Evolutionary conservation across 1,140 invertebrate species (phyloP).

Genomic region (Ganaspis sp.): DNA sequence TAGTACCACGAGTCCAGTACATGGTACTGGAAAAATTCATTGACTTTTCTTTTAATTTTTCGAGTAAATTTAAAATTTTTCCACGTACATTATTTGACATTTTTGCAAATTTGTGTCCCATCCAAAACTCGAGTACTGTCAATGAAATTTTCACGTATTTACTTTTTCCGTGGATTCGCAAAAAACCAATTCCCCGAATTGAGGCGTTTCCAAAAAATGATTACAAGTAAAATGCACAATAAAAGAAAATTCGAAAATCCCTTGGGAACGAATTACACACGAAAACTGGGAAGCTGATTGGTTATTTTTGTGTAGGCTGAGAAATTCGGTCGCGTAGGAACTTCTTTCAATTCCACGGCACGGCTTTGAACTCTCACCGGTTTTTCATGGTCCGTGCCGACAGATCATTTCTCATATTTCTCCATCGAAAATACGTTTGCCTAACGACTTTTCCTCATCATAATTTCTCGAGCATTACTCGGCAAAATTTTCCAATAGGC

Average conservation of each 20-base stretch:
- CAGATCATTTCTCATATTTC: constrained; percentile 76
- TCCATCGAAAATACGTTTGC: constrained; percentile 45
- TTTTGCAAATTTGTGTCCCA: too few species aligned
- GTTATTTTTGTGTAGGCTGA: background rate
- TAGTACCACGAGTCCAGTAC: too few species aligned
- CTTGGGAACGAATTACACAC: constrained; percentile 20
- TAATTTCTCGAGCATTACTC: constrained; percentile 71
- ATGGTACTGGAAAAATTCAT: too few species aligned
- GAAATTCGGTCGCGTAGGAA: constrained; percentile 48
- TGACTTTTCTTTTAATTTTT: too few species aligned
- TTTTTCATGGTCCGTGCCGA: constrained; percentile 52
- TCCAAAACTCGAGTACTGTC: too few species aligned
- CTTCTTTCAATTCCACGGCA: constrained; percentile 67
- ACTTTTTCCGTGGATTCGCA: too few species aligned
- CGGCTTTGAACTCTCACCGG: constrained; percentile 60
- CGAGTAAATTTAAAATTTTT: too few species aligned
- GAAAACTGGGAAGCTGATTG: background rate
- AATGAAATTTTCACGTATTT: too few species aligned
- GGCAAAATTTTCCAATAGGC: constrained; percentile 62
- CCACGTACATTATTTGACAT: too few species aligned
- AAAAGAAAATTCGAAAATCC: background rate
- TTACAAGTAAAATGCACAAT: background rate
- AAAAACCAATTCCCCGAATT: background rate
- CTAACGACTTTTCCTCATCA: constrained; percentile 57
- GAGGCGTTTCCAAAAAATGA: background rate